Conservation (phyloP, 1,140 invertebrate genomes). For the Parasteatoda tepidariorum region DNA sequence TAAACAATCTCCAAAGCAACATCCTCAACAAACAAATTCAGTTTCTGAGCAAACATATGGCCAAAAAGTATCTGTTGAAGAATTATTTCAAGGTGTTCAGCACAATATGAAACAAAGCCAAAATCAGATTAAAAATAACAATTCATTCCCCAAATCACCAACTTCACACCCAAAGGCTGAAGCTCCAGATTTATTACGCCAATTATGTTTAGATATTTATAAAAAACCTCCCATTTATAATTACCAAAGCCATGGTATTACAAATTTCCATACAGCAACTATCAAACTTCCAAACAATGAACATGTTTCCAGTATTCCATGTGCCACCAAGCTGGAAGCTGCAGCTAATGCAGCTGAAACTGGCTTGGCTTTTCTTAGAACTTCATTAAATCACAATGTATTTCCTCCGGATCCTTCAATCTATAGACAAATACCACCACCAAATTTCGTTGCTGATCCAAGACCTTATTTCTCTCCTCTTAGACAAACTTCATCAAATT, state of each 20-base stretch:
- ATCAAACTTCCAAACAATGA: constrained; percentile 40
- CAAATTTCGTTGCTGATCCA: neutral
- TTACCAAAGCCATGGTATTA: constrained; percentile 16
- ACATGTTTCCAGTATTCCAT: constrained; percentile 34
- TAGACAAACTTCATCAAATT: neutral
- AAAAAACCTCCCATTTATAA: constrained; percentile 14
- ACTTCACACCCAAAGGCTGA: neutral
- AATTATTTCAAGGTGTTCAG: constrained; percentile 41
- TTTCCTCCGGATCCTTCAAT: neutral
- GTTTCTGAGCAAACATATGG: constrained; percentile 5
- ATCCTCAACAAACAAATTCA: neutral
- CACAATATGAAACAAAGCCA: neutral
- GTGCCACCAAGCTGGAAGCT: constrained; percentile 20
- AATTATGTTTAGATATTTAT: constrained; percentile 4
- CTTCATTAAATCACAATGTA: neutral
- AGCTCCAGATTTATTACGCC: neutral
- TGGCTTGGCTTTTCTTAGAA: constrained; percentile 13
- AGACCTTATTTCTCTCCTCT: too few relatives aligned
- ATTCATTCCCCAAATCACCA: neutral
- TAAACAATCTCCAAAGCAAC: neutral
- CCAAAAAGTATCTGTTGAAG: constrained; percentile 38
- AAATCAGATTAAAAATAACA: neutral
- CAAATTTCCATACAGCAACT: constrained; percentile 20
- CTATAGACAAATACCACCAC: neutral
- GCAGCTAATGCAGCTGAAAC: constrained; percentile 44